Conservation (phyloP, 2,888 invertebrate species). For the Stenotaenia linearis region DNA sequence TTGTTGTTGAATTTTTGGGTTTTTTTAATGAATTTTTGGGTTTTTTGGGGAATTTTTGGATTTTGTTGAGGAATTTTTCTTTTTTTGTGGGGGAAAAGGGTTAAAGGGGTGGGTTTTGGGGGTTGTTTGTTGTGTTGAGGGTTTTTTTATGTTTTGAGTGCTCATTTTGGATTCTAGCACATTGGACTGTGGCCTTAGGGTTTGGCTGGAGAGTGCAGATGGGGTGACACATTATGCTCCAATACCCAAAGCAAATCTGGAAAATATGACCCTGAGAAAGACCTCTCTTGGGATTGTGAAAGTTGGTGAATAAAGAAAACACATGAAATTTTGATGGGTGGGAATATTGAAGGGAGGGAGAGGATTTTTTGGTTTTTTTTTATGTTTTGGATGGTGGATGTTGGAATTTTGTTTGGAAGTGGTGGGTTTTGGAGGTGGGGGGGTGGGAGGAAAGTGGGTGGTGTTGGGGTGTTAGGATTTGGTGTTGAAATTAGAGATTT, state of each 20-base stretch:
- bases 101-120: not conserved
- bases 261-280: constrained; percentile 17
- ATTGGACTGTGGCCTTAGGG: constrained; percentile 10
- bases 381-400: not conserved
- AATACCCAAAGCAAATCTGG: constrained; percentile 12
- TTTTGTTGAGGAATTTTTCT: not conserved
- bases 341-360: not conserved
- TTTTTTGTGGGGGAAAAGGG: not conserved
- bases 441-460: no score
- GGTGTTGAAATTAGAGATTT: no score
- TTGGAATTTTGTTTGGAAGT: not conserved
- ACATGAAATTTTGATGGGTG: not conserved
- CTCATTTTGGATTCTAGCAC: not conserved
- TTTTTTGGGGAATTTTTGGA: not conserved
- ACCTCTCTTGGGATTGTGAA: not conserved
- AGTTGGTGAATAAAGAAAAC: not conserved
- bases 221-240: constrained; percentile 17
- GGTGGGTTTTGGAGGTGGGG: no score
- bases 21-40: not conserved
- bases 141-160: not conserved
- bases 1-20: not conserved
- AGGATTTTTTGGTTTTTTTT: not conserved
- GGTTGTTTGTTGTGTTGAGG: not conserved
- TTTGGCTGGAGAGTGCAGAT: not conserved
- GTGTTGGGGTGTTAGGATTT: no score